Evolutionary conservation across 1,140 invertebrate species (phyloP), one percentile per base, ranked within the genome.

Genomic region (Drosophila orosa): DNA sequence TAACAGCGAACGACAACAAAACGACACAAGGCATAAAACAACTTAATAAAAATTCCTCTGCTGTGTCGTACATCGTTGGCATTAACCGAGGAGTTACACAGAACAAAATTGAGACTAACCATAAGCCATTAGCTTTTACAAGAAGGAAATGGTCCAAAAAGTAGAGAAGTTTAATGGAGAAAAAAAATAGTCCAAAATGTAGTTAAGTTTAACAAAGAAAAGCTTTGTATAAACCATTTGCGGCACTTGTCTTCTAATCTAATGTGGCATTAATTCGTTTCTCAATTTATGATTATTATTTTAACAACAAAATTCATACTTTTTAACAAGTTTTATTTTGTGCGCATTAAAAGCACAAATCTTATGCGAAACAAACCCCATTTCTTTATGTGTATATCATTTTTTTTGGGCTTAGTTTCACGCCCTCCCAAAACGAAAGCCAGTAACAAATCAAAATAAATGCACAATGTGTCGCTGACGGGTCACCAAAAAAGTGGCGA

Each of bases 1-100:
- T 78, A 85, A 83, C 77, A 80, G 68, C 80, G 65, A 80, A 67
- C 69, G 55, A 62, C 60, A 72, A 67, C 65, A 78, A 80, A 75
- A 75, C 77, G 69, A 80, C 73, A 69, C 72, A 77, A 74, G 71
- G 85, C 74, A 85, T 81, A 89, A 84, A 90, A 90, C 87, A 90
- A 90, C 87, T 90, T 89, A 90, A 90, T 90, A 90, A 90, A 90
- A 90, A 90, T 90, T 90, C 87, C 87, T 63, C 40, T 71, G 80
- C 66, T 66, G 74, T 89, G 87, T 81, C 77, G 77, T 66, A 90
- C 80, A 90, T 81, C 67, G 84, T 62, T 78, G 76, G 68, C 42
- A 47, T 55, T 37, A 58, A 27, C 35, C 19, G 8, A 22, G 31
- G 2, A 35, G 47, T 56, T 55, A 37, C 19, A 24, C 31, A 54